A percentile compares a stretch with the other conserved stretches of the same genome.
Evolutionary conservation across 2,888 invertebrate species (phyloP).

Genomic region (Alloplasta piceator): DNA sequence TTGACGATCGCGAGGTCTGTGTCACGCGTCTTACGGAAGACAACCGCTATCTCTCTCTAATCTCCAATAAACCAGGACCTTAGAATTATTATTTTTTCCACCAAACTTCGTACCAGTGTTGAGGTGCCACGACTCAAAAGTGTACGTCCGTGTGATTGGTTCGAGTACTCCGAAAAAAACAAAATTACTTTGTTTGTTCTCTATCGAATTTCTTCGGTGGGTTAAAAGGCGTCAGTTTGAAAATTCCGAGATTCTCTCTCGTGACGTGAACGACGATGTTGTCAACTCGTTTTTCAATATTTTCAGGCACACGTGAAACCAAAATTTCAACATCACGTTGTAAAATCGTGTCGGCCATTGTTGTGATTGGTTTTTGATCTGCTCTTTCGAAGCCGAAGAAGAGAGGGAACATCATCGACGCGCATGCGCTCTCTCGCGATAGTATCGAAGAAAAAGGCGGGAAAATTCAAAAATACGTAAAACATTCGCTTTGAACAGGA

Average conservation of each 20-base stretch:
- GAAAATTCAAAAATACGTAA: conserved; percentile 52
- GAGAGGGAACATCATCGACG: conserved; percentile 7
- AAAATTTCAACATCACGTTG: conserved; percentile 58
- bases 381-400: not conserved
- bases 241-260: conserved; percentile 7
- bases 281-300: conserved; percentile 51
- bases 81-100: conserved; percentile 69
- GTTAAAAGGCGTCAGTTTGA: not conserved
- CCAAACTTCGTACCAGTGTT: conserved; percentile 67
- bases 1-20: conserved; percentile 68
- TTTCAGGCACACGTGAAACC: conserved; percentile 62
- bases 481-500: not conserved
- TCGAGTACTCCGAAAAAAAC: no score
- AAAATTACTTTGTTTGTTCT: no score
- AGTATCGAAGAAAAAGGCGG: conserved; percentile 25
- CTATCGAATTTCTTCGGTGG: not conserved
- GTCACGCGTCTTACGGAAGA: conserved; percentile 58
- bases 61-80: conserved; percentile 72
- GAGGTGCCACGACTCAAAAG: conserved; percentile 66
- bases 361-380: conserved; percentile 61
- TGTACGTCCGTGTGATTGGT: conserved; percentile 52
- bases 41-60: conserved; percentile 70
- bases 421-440: conserved; percentile 41
- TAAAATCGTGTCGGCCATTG: conserved; percentile 65
- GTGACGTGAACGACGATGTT: not conserved